phyloP scores from a whole-genome alignment of 2,113 vertebrate genomes.

The Festucalex cinctus region DNA sequence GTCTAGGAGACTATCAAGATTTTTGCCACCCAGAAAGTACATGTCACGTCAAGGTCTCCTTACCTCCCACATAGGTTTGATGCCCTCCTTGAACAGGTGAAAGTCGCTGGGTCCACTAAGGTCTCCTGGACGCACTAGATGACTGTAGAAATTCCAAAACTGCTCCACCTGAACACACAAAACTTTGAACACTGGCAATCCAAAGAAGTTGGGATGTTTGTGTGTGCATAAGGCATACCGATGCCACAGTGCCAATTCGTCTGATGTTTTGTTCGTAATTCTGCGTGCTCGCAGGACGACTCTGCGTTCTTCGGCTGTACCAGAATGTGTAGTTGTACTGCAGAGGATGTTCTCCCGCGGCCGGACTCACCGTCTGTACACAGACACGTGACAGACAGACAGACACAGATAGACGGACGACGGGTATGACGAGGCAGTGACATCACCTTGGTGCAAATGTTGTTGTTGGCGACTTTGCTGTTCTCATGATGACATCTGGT shows the following conservation, averaged over 20 bases:
- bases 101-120: constrained; percentile 74
- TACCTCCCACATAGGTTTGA: constrained; percentile 63
- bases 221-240: constrained; percentile 50
- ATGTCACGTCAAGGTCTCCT: not conserved
- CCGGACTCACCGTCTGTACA: constrained; percentile 42
- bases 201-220: not conserved
- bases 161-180: constrained; percentile 68
- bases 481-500: constrained; percentile 35
- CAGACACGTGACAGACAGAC: not conserved
- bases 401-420: not conserved
- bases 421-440: not conserved
- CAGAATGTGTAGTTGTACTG: constrained; percentile 78
- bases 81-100: constrained; percentile 69
- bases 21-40: no score
- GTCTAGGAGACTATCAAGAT: no score
- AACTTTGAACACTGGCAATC: not conserved
- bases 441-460: constrained; percentile 43
- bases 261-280: constrained; percentile 77
- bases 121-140: constrained; percentile 71
- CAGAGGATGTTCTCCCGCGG: constrained; percentile 67
- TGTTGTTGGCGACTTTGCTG: constrained; percentile 40
- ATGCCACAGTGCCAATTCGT: constrained; percentile 71
- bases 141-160: constrained; percentile 77
- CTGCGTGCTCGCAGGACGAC: constrained; percentile 67
- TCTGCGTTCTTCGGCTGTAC: constrained; percentile 71